A percentile compares a stretch with the other conserved stretches of the same genome.
Conservation (phyloP, 1,140 invertebrate genomes). For the Drosophila guanche region DNA sequence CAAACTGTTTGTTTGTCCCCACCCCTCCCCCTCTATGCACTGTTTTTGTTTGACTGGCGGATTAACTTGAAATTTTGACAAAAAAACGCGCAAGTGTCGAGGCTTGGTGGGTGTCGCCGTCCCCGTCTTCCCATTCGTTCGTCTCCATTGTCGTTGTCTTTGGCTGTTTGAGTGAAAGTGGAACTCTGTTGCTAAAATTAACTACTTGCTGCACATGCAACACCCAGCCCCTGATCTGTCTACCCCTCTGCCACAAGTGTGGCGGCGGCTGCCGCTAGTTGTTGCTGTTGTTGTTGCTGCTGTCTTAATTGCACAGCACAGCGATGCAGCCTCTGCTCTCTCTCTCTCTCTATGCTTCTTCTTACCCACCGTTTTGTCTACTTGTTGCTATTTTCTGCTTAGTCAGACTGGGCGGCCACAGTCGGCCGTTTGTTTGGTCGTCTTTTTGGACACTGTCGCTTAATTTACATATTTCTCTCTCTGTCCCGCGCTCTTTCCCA, state of each 20-base stretch:
- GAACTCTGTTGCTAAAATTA: slow-evolving; percentile 78
- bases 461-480: slow-evolving; percentile 44
- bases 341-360: slow-evolving; percentile 10
- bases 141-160: not conserved
- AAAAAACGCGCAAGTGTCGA: slow-evolving; percentile 74
- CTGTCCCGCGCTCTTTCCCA: not conserved
- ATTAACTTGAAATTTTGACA: slow-evolving; percentile 75
- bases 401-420: slow-evolving; percentile 73
- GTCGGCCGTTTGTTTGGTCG: slow-evolving; percentile 12
- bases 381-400: slow-evolving; percentile 77
- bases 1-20: slow-evolving; percentile 55
- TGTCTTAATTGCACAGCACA: slow-evolving; percentile 72
- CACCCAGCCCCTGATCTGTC: slow-evolving; percentile 2
- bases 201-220: slow-evolving; percentile 58
- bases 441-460: slow-evolving; percentile 45
- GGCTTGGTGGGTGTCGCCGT: slow-evolving; percentile 55
- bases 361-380: slow-evolving; percentile 39
- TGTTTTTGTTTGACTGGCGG: slow-evolving; percentile 17
- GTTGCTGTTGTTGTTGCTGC: slow-evolving; percentile 66
- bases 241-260: slow-evolving; percentile 3
- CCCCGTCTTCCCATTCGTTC: slow-evolving; percentile 38
- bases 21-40: not conserved
- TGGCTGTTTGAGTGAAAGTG: slow-evolving; percentile 64
- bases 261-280: slow-evolving; percentile 50
- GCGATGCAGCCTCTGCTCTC: slow-evolving; percentile 36